Percentiles rank a stretch among this genome's conserved stretches.
Evolutionary conservation across 2,113 vertebrate species (phyloP).

Genomic region (Zapus hudsonius): DNA sequence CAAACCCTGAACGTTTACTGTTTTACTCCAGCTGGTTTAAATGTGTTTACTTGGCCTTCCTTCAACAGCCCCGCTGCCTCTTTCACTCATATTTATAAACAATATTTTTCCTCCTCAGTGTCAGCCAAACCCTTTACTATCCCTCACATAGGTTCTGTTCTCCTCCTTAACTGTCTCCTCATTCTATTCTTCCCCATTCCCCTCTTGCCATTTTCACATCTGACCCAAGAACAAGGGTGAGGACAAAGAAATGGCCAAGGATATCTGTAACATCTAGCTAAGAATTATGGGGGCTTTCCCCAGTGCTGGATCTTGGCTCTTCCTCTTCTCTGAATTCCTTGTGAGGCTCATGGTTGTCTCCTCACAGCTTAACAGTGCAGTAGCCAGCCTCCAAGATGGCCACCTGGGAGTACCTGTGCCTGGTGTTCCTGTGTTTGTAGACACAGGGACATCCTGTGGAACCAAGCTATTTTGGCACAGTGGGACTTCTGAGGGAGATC

Average conservation of each 20-base stretch:
- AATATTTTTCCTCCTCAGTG: neutral
- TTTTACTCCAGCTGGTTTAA: neutral
- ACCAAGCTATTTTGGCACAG: too few relatives aligned
- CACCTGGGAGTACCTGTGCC: fast-evolving
- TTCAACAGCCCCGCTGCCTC: neutral
- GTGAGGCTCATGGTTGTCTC: neutral
- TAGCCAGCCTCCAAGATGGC: neutral
- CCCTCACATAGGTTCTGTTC: neutral
- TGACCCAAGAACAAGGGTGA: neutral
- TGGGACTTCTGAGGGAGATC: neutral
- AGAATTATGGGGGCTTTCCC: neutral
- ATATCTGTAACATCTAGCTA: neutral
- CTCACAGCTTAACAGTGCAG: neutral
- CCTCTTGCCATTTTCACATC: neutral
- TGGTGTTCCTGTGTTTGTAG: neutral
- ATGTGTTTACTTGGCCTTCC: neutral
- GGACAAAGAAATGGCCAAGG: neutral
- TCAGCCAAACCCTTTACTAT: neutral
- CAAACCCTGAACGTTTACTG: neutral
- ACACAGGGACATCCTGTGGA: neutral
- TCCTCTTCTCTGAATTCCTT: neutral
- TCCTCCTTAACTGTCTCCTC: neutral
- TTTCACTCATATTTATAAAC: conserved; percentile 5
- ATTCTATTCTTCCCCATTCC: too few relatives aligned
- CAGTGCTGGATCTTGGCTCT: neutral